Evolutionary conservation across 1,140 invertebrate species (phyloP), one percentile per base, ranked within the genome.

Genomic region (Akabosia matsudoensis): DNA sequence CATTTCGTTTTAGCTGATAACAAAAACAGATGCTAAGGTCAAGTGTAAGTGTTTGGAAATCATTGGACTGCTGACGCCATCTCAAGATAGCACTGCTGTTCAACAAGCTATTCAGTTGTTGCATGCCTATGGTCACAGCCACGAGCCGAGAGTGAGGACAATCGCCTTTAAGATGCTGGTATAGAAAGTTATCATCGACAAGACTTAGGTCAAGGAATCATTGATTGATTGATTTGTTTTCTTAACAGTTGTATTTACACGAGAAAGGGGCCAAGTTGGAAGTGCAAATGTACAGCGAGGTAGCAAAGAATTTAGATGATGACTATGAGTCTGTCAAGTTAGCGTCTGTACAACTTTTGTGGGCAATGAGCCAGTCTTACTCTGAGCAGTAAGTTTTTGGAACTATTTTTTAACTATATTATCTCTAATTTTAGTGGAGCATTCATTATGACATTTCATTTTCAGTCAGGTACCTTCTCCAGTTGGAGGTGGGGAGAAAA

Each of bases 261-360:
- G 88, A 92, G 75, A 88, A 94, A 81, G 93, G 93, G 0, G 89
- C 93, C 75, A 89, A 90, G 74, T 83, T 97, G 16, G 91, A 92
- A 73, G 88, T 91, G 0, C 88, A 88, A 76, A 88, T 96, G 1
- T 98, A 97, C 86, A 87, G 90, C 30, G 90, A 92, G 83, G 92
- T 93, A 1, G 94, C 92, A 80, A 87, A 89, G 67, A 92, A 93
- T 18, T 87, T 98, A 26, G 90, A 90, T 70, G 97, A 98, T 87
- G 96, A 98, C 85, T 97, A 96, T 87, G 95, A 98, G 86, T 93
- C 93, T 84, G 96, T 97, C 0, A 86, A 96, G 76, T 89, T 92
- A 80, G 92, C 91, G 34, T 95, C 94, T 0, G 85, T 97, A 0
- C 92, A 93, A 83, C 85, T 97, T 22, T 89, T 98, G 28, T 94